phyloP scores from a whole-genome alignment of 92 coral and sea anemone genomes.

The Plumapathes pennacea region DNA sequence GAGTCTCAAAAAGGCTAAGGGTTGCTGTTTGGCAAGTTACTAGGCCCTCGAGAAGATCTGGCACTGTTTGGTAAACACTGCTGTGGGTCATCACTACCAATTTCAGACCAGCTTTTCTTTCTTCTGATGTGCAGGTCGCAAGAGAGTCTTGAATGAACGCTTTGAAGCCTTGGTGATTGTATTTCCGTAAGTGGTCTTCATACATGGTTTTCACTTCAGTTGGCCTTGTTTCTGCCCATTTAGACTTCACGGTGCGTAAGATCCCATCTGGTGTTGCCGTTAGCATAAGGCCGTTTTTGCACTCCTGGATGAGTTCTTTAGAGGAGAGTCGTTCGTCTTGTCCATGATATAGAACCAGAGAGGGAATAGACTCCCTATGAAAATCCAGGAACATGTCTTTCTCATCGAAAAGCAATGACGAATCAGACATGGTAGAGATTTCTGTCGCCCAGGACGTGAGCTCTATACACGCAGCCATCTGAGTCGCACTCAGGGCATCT shows the following conservation, averaged over 20 bases:
- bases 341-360: conserved; percentile 74
- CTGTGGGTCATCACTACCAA: conserved; percentile 87
- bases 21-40: conserved; percentile 69
- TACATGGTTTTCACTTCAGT: conserved; percentile 53
- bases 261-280: conserved; percentile 93
- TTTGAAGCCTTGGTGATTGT: conserved; percentile 70
- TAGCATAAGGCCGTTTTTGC: conserved; percentile 81
- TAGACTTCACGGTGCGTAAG: conserved; percentile 59
- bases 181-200: conserved; percentile 60
- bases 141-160: conserved; percentile 28
- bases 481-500: conserved; percentile 61
- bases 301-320: conserved; percentile 52
- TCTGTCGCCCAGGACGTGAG: conserved; percentile 58
- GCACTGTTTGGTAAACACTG: conserved; percentile 72
- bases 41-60: conserved; percentile 58
- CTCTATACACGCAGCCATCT: conserved; percentile 44
- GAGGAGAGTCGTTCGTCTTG: conserved; percentile 14
- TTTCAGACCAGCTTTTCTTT: conserved; percentile 42
- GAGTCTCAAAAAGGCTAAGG: conserved; percentile 88
- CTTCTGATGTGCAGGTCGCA: background rate
- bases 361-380: conserved; percentile 85
- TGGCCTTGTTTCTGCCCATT: conserved; percentile 21
- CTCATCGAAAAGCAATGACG: conserved; percentile 62
- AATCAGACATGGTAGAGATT: conserved; percentile 63
- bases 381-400: conserved; percentile 88